Conservation (phyloP, 1,140 invertebrate species). For the Brachionus rotundiformis region DNA sequence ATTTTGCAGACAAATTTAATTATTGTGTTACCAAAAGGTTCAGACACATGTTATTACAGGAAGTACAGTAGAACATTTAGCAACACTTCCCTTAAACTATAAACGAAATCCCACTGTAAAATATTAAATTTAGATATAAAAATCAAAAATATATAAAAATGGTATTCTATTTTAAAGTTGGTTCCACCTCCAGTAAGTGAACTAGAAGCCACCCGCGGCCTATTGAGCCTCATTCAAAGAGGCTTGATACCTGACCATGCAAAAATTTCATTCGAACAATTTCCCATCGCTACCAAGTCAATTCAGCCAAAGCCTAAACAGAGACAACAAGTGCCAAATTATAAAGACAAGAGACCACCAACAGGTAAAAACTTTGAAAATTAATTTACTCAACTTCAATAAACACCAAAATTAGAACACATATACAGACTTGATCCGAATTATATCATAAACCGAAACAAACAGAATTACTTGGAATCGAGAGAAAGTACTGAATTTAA, state of each 20-base stretch:
- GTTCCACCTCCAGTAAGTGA: constrained; percentile 61
- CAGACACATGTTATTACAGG: constrained; percentile 48
- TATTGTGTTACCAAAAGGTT: constrained; percentile 6
- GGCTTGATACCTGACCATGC: constrained; percentile 62
- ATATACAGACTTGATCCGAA: constrained; percentile 16
- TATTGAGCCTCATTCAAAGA: constrained; percentile 61
- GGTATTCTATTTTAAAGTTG: constrained; percentile 55
- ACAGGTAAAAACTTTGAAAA: constrained; percentile 54
- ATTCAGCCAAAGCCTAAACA: constrained; percentile 56
- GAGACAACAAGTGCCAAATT: constrained; percentile 57
- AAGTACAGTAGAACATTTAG: constrained; percentile 1
- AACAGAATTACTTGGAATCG: background rate
- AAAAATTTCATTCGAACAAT: constrained; percentile 62
- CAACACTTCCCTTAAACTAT: background rate
- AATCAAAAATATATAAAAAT: background rate
- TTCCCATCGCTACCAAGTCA: constrained; percentile 55
- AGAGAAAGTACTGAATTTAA: background rate
- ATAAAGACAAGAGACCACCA: constrained; percentile 54
- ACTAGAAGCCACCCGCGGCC: constrained; percentile 62
- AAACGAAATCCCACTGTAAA: constrained; percentile 39
- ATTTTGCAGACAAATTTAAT: background rate
- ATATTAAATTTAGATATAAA: background rate
- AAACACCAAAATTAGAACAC: background rate
- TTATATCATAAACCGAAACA: background rate
- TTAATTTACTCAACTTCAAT: too few species aligned